phyloP scores from a whole-genome alignment of 2,888 invertebrate genomes.

The Hemistola chrysoprasaria region DNA sequence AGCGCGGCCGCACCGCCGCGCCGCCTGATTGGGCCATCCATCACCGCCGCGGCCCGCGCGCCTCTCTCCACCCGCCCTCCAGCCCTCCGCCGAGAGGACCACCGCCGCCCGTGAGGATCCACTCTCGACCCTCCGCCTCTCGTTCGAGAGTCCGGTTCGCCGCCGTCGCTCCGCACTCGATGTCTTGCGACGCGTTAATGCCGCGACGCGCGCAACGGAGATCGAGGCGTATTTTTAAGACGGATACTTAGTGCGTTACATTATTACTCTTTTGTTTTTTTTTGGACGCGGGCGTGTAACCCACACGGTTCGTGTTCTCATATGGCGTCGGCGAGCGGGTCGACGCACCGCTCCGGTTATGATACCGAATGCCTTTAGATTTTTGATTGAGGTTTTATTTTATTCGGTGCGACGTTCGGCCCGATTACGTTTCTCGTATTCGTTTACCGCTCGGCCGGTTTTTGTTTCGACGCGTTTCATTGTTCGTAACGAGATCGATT shows the following conservation, averaged over 20 bases:
- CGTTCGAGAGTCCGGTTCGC: slow-evolving; percentile 32
- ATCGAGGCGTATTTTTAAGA: slow-evolving; percentile 78
- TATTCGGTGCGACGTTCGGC: slow-evolving; percentile 70
- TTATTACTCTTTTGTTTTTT: slow-evolving; percentile 77
- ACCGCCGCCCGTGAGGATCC: slow-evolving; percentile 38
- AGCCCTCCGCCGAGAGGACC: slow-evolving; percentile 49
- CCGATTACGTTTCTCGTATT: slow-evolving; percentile 78
- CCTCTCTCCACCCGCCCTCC: slow-evolving; percentile 62
- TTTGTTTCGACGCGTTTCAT: slow-evolving; percentile 77
- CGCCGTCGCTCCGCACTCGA: slow-evolving; percentile 19
- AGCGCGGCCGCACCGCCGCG: slow-evolving; percentile 75
- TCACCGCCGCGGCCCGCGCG: slow-evolving; percentile 63
- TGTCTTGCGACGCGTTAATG: slow-evolving; percentile 60
- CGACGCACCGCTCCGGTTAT: slow-evolving; percentile 75
- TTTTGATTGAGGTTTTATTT: slow-evolving; percentile 81
- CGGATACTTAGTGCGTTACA: slow-evolving; percentile 80
- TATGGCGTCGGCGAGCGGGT: slow-evolving; percentile 69
- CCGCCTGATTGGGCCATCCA: slow-evolving; percentile 83
- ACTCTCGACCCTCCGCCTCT: slow-evolving; percentile 34
- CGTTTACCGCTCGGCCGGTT: slow-evolving; percentile 71
- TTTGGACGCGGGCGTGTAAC: slow-evolving; percentile 68
- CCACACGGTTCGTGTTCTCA: slow-evolving; percentile 66
- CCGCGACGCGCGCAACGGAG: slow-evolving; percentile 70
- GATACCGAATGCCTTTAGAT: slow-evolving; percentile 75
- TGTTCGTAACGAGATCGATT: slow-evolving; percentile 79